phyloP scores from a whole-genome alignment of 35 echinoderm and acorn worm species.

The Lytechinus variegatus region DNA sequence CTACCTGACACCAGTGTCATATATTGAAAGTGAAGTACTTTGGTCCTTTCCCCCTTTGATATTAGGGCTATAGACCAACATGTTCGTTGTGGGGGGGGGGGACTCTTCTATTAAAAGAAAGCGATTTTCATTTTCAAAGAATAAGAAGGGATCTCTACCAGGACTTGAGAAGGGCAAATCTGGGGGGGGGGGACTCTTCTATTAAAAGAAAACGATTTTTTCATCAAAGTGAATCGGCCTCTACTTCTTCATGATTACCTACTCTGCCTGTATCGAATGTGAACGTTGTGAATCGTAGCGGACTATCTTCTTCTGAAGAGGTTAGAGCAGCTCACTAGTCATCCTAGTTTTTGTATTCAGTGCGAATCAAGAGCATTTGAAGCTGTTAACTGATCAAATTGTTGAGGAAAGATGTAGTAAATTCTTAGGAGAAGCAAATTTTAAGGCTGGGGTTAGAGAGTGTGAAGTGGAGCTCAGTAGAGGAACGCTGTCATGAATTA shows the following conservation, averaged over 20 bases:
- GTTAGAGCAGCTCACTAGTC: constrained; percentile 27
- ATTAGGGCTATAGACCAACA: no score
- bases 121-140: not conserved
- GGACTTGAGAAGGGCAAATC: no score
- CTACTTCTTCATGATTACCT: not conserved
- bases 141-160: not conserved
- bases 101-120: no score
- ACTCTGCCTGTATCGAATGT: not conserved
- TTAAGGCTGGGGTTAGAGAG: not conserved
- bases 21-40: no score
- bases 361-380: not conserved
- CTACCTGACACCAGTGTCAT: no score
- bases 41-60: no score
- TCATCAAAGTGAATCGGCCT: not conserved
- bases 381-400: not conserved
- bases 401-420: no score
- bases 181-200: not conserved
- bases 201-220: not conserved
- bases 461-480: not conserved
- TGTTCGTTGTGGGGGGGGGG: no score
- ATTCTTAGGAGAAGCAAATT: no score
- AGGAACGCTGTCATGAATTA: not conserved
- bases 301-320: not conserved
- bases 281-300: not conserved
- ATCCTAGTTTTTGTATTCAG: not conserved